Evolutionary conservation across 2,113 vertebrate genomes (phyloP).

Genomic region (Gila orcuttii): DNA sequence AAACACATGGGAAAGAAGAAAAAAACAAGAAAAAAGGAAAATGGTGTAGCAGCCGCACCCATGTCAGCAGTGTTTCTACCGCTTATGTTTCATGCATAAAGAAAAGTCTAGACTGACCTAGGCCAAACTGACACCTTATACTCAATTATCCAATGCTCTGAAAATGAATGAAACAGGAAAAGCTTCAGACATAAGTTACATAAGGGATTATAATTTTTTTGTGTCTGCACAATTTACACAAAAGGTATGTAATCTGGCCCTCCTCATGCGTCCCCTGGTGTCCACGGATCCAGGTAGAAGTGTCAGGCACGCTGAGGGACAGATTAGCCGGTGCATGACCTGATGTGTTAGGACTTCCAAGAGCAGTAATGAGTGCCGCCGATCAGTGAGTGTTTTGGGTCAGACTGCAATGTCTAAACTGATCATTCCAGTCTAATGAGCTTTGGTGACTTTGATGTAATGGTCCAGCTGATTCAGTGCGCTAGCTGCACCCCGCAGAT

Average conservation of each 20-base stretch:
- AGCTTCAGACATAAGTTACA: conserved; percentile 53
- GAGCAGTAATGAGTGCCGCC: conserved; percentile 52
- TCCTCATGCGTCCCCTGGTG: conserved; percentile 14
- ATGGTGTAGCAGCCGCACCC: conserved; percentile 58
- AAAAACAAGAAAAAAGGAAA: background rate
- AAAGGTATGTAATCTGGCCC: conserved; percentile 54
- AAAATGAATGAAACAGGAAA: conserved; percentile 58
- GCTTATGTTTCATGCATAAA: conserved; percentile 68
- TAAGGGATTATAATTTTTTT: conserved; percentile 61
- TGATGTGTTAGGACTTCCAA: conserved; percentile 48
- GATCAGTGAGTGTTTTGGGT: conserved; percentile 53
- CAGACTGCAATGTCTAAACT: conserved; percentile 49
- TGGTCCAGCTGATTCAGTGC: conserved; percentile 43
- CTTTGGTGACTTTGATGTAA: conserved; percentile 46
- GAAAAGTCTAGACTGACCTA: conserved; percentile 65
- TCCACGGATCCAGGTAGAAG: conserved; percentile 40
- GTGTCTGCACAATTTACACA: conserved; percentile 48
- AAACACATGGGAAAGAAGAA: conserved; percentile 15
- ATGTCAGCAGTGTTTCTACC: conserved; percentile 55
- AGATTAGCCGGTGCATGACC: conserved; percentile 56
- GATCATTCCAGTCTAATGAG: conserved; percentile 52
- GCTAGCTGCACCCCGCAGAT: conserved; percentile 34
- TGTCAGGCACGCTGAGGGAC: conserved; percentile 41
- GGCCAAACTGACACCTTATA: conserved; percentile 60
- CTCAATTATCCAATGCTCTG: conserved; percentile 58